Percentiles rank a stretch among this genome's conserved stretches.
These are phyloP conservation scores for Holocentrus rufus DNA, from an alignment of 2,797 vertebrate species.

Conservation along the genomic window DNA sequence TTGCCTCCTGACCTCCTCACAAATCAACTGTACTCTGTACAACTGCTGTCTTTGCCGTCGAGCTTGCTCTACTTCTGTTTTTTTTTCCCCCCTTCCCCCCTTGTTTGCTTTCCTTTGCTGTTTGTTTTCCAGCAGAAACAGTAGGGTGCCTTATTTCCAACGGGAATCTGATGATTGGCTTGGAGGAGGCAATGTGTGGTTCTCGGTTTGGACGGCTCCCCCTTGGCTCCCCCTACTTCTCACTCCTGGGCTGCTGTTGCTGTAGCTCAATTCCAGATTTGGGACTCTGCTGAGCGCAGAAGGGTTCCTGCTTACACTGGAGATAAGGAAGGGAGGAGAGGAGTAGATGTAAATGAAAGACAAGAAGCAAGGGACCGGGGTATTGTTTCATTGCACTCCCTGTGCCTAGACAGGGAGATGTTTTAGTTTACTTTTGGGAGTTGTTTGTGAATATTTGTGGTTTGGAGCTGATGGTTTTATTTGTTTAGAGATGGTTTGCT, in stretches of 20 bases:
- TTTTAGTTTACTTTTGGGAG: conserved; percentile 16
- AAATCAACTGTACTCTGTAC: neutral
- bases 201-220: conserved; percentile 38
- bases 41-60: neutral
- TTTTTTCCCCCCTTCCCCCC: too few relatives aligned
- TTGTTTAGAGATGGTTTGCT: conserved; percentile 4
- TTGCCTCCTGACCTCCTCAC: conserved; percentile 11
- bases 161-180: conserved; percentile 44
- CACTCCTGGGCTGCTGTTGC: conserved; percentile 28
- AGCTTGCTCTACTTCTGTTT: neutral
- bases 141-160: conserved; percentile 20
- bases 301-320: conserved; percentile 22
- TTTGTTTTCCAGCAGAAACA: conserved; percentile 33
- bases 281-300: conserved; percentile 3
- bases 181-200: conserved; percentile 22
- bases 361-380: neutral
- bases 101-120: neutral
- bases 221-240: conserved; percentile 20
- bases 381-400: conserved; percentile 1
- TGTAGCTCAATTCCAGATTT: conserved; percentile 25
- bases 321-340: conserved; percentile 19
- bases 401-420: neutral
- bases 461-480: conserved; percentile 5
- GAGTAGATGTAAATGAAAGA: conserved; percentile 16
- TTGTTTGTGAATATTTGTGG: neutral